Percentiles rank a stretch among this genome's conserved stretches.
phyloP scores from a whole-genome alignment of 2,888 invertebrate genomes.

The Formica aserva region DNA sequence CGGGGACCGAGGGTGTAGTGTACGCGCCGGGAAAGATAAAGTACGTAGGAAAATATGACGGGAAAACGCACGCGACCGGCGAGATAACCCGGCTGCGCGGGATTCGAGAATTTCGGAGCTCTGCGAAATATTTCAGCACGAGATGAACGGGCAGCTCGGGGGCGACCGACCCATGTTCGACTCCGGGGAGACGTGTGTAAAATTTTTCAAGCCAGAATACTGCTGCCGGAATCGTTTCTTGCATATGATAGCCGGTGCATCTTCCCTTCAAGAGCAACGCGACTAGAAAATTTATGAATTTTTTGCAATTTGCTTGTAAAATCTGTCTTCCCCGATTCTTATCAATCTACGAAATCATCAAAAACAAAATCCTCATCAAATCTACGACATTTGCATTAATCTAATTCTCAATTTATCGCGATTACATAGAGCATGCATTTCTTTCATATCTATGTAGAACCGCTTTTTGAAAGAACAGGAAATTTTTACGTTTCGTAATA shows the following conservation, averaged over 20 bases:
- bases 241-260: neutral
- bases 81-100: constrained; percentile 22
- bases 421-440: neutral
- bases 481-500: neutral
- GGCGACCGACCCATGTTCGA: neutral
- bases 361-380: neutral
- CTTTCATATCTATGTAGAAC: neutral
- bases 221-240: neutral
- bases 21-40: constrained; percentile 55
- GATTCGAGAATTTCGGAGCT: constrained; percentile 54
- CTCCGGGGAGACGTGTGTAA: constrained; percentile 15
- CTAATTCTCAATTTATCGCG: neutral
- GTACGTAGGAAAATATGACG: constrained; percentile 58
- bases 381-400: neutral
- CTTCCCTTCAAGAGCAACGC: neutral
- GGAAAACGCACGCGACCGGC: constrained; percentile 30
- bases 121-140: constrained; percentile 43
- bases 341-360: neutral
- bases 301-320: neutral
- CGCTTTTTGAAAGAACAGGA: neutral
- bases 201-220: constrained; percentile 12
- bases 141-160: constrained; percentile 4
- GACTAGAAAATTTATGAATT: constrained; percentile 8
- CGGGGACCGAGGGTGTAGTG: constrained; percentile 47
- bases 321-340: neutral